Evolutionary conservation across 2,888 invertebrate genomes (phyloP), one percentile per base, ranked within the genome.

Genomic region (Eilema depressum): DNA sequence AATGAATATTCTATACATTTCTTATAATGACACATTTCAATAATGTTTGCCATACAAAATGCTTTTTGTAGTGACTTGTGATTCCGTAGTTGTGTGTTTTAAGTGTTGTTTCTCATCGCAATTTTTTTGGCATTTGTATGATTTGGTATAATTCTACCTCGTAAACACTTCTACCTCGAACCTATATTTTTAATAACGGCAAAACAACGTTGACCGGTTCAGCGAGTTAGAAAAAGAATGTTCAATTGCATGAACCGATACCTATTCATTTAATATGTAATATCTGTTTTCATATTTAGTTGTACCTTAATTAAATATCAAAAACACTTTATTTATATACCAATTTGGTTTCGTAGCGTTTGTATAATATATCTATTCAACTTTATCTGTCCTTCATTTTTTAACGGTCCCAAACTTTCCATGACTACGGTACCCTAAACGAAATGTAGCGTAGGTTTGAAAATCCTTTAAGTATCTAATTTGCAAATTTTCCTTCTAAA

Each of bases 381-480:
- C n/a, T 20, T 30, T 33, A 62, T 33, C 12, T 23, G 17, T 62
- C 8, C 23, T n/a, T 8, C 4, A 30, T 12, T n/a, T 23, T 23
- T 37, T 47, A 26, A 25, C 11, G 1, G 26, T 62, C 4, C 11
- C n/a, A 20, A 28, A 30, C 1, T 20, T 57, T 5, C 17, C 25
- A 17, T 33, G 33, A 37, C 17, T 66, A 59, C 53, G 68, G 75
- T 70, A 73, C 73, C 67, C 68, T 65, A 71, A 73, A 75, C 59
- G 17, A 70, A 25, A 30, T 63, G 68, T 71, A 30, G 75, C 75
- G 85, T 84, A 84, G 85, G 83, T 80, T 83, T 69, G 79, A 73
- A 88, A 90, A 92, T 92, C 91, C 88, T 89, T 88, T 90, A 92
- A 94, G 92, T 90, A 90, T 83, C 91, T 91, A 91, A 93, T 93